Percentiles rank a stretch among this genome's conserved stretches.
These are phyloP conservation scores for Dusona sp. DNA, from an alignment of 2,888 invertebrate genomes.

Conservation along the genomic window DNA sequence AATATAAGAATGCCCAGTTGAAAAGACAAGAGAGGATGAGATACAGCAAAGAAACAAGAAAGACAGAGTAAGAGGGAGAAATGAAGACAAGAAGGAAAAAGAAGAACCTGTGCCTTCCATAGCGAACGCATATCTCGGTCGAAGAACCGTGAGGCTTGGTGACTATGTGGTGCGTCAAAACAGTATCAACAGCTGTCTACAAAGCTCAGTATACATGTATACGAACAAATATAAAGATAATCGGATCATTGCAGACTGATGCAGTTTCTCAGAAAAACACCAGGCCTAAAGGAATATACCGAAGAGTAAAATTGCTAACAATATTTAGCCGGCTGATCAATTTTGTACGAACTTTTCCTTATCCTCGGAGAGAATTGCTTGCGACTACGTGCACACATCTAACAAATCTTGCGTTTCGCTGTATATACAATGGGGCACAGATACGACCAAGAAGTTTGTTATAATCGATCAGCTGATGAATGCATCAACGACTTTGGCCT, in stretches of 20 bases:
- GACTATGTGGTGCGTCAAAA: slow-evolving; percentile 17
- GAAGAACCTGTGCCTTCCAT: slow-evolving; percentile 41
- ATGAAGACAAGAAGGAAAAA: slow-evolving; percentile 18
- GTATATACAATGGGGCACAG: not conserved
- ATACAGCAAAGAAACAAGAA: not conserved
- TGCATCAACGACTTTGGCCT: slow-evolving; percentile 57
- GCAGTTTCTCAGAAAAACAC: slow-evolving; percentile 50
- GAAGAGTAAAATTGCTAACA: slow-evolving; percentile 22
- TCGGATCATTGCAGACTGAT: slow-evolving; percentile 12
- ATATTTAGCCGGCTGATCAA: slow-evolving; percentile 34
- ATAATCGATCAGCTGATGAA: slow-evolving; percentile 46
- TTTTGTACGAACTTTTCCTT: slow-evolving; percentile 16
- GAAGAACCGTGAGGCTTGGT: not conserved
- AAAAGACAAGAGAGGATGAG: not conserved
- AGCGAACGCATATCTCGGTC: slow-evolving; percentile 44
- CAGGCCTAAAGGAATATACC: slow-evolving; percentile 1
- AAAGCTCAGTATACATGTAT: slow-evolving; percentile 11
- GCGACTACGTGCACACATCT: no score
- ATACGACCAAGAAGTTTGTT: slow-evolving; percentile 22
- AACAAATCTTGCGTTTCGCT: not conserved
- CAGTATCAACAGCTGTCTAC: slow-evolving; percentile 51
- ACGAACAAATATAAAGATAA: slow-evolving; percentile 11
- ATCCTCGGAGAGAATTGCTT: slow-evolving; percentile 36
- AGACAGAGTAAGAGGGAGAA: slow-evolving; percentile 14
- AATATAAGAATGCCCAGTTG: slow-evolving; percentile 48